These are phyloP conservation scores for Heterodera schachtii DNA, from an alignment of 1,140 invertebrate species.

Conservation along the genomic window DNA sequence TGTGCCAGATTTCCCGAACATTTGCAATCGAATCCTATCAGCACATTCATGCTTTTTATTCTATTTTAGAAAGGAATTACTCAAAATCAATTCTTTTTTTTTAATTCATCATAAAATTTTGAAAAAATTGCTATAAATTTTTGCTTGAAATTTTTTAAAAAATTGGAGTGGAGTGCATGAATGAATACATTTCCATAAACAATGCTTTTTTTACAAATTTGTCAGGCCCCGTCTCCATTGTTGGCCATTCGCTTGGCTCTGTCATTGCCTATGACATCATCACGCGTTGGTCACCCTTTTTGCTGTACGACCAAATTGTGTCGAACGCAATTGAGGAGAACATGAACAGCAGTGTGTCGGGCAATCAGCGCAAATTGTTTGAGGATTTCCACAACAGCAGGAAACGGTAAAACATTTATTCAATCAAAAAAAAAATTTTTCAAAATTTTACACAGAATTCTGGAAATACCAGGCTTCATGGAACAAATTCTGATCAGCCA, in stretches of 20 bases:
- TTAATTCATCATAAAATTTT: too few species aligned
- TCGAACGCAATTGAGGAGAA: slow-evolving; percentile 61
- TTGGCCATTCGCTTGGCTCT: slow-evolving; percentile 80
- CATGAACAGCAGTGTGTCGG: slow-evolving; percentile 13
- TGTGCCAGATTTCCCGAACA: too few species aligned
- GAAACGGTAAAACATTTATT: slow-evolving; percentile 14
- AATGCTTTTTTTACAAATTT: too few species aligned
- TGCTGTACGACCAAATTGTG: slow-evolving; percentile 69
- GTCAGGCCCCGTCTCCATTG: slow-evolving; percentile 75
- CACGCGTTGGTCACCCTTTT: slow-evolving; percentile 72
- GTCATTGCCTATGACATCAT: slow-evolving; percentile 81
- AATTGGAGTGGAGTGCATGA: too few species aligned
- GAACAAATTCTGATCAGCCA: slow-evolving; percentile 40
- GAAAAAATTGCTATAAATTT: too few species aligned
- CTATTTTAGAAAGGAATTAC: too few species aligned
- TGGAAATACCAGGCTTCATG: slow-evolving; percentile 48
- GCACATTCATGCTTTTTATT: too few species aligned
- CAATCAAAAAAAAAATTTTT: background rate
- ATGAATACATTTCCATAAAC: too few species aligned
- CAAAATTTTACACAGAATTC: slow-evolving; percentile 32
- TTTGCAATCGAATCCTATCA: too few species aligned
- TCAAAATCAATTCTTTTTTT: too few species aligned
- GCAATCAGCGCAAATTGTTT: slow-evolving; percentile 45
- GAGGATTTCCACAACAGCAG: slow-evolving; percentile 48
- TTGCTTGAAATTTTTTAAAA: too few species aligned